phyloP scores from a whole-genome alignment of 2,113 vertebrate species.

The Cynopterus brachyotis region DNA sequence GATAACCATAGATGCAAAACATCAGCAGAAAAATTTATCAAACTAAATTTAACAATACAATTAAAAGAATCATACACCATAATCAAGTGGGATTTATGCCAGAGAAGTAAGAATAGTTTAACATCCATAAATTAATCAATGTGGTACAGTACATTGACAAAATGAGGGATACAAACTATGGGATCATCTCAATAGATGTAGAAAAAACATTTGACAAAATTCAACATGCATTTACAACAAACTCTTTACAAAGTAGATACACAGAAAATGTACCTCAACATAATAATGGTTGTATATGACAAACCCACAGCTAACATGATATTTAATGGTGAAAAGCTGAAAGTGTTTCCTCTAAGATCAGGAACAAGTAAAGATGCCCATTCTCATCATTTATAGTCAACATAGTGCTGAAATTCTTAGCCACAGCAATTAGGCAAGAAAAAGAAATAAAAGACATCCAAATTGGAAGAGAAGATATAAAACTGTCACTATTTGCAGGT shows the following conservation, averaged over 20 bases:
- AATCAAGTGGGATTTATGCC: no score
- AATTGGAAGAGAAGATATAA: background rate
- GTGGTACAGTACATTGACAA: no score
- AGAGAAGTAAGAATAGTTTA: no score
- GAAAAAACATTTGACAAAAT: no score
- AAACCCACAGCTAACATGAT: background rate
- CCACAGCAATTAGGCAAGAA: background rate
- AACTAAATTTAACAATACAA: background rate
- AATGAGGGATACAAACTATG: no score
- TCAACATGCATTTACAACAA: no score
- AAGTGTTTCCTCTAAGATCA: background rate
- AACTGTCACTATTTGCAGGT: background rate
- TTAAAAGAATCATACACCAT: background rate
- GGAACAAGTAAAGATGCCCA: background rate
- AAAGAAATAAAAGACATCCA: background rate
- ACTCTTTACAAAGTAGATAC: no score
- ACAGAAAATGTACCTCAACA: no score
- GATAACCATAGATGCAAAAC: background rate
- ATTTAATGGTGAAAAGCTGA: background rate
- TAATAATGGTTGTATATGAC: no score
- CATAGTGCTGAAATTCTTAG: background rate
- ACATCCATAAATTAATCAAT: no score
- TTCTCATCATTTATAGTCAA: background rate
- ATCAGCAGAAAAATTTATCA: background rate
- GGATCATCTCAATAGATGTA: no score